Percentiles rank a stretch among this genome's conserved stretches.
These are phyloP conservation scores for Gallinago media DNA, from an alignment of 2,113 vertebrate species.

Conservation along the genomic window DNA sequence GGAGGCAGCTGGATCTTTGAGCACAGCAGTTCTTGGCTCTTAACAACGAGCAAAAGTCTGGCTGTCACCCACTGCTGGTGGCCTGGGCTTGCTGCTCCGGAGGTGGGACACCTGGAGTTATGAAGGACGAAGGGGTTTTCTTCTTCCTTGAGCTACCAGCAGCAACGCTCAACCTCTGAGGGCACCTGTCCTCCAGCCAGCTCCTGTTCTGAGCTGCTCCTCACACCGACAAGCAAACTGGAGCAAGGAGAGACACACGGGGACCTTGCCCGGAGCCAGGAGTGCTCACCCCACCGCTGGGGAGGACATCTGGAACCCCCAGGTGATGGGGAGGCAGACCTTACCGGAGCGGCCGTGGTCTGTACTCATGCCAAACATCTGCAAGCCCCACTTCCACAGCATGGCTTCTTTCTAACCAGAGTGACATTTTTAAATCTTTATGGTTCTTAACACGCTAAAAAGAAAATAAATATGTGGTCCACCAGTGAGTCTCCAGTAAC, in stretches of 20 bases:
- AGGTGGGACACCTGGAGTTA: fast-evolving
- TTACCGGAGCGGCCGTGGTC: not conserved
- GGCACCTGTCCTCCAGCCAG: not conserved
- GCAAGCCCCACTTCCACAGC: not conserved
- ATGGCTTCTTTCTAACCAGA: not conserved
- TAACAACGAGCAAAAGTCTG: not conserved
- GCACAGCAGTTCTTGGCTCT: no score
- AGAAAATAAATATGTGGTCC: not conserved
- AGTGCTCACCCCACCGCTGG: fast-evolving
- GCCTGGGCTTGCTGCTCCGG: not conserved
- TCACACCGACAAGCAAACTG: not conserved
- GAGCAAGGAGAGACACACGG: fast-evolving
- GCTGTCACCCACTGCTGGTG: not conserved
- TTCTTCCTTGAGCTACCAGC: no score
- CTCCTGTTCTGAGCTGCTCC: not conserved
- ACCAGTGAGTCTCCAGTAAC: not conserved
- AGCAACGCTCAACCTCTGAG: not conserved
- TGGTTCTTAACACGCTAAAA: not conserved
- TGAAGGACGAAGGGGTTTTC: fast-evolving
- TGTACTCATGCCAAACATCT: not conserved
- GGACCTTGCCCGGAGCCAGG: not conserved
- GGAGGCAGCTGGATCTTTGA: not conserved
- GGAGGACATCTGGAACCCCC: not conserved
- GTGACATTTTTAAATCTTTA: not conserved
- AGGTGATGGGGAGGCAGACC: no score